phyloP scores from a whole-genome alignment of 2,888 invertebrate genomes.

The Blera fallax region DNA sequence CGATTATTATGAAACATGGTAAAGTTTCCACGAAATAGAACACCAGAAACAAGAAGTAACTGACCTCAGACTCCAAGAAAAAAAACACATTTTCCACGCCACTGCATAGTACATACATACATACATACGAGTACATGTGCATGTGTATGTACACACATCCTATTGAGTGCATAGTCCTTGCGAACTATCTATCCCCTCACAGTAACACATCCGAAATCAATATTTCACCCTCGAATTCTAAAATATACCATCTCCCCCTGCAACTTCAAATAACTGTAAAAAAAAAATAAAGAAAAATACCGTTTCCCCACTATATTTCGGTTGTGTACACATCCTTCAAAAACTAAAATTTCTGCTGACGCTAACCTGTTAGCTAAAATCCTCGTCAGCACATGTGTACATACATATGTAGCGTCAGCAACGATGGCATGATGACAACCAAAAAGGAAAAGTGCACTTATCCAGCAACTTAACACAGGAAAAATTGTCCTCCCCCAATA shows the following conservation, averaged over 20 bases:
- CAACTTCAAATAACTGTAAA: conserved; percentile 1
- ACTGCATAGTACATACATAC: too few species aligned
- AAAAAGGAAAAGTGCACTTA: conserved; percentile 21
- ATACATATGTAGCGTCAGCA: conserved; percentile 15
- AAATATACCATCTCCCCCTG: conserved; percentile 1
- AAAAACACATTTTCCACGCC: neutral
- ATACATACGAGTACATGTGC: too few species aligned
- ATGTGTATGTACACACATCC: neutral
- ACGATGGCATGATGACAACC: conserved; percentile 17
- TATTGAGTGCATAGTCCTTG: conserved; percentile 16
- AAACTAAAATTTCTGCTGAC: conserved; percentile 55
- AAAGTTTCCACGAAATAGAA: neutral
- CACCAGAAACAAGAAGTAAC: neutral
- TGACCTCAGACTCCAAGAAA: conserved; percentile 1
- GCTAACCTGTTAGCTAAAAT: conserved; percentile 47
- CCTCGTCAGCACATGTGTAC: conserved; percentile 49
- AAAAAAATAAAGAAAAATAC: neutral
- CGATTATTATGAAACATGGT: too few species aligned
- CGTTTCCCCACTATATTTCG: conserved; percentile 15
- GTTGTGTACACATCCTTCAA: conserved; percentile 48
- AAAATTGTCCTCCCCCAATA: conserved; percentile 13
- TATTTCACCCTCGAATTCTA: conserved; percentile 35
- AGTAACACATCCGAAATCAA: conserved; percentile 2
- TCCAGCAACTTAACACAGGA: conserved; percentile 25
- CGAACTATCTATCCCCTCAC: neutral